Percentiles rank a stretch among this genome's conserved stretches.
phyloP scores from a whole-genome alignment of 2,113 vertebrate species.

The Propithecus coquereli region DNA sequence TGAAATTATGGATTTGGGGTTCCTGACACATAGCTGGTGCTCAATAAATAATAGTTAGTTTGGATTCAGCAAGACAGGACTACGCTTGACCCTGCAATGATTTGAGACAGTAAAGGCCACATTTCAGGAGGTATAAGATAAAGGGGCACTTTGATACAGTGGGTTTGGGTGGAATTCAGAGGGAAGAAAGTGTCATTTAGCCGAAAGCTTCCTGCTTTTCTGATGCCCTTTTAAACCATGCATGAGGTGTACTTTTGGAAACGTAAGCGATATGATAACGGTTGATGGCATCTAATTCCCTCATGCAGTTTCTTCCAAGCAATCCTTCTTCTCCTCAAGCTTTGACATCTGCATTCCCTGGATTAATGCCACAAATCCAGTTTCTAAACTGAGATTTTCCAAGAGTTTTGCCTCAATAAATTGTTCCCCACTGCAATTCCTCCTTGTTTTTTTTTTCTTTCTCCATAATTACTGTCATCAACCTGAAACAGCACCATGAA shows the following conservation, averaged over 20 bases:
- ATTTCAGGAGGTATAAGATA: neutral
- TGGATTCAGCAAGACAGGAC: neutral
- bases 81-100: neutral
- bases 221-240: neutral
- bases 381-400: neutral
- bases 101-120: neutral
- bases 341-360: conserved; percentile 31
- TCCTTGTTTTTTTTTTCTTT: neutral
- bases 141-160: neutral
- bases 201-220: neutral
- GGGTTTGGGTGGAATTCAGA: neutral
- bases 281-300: neutral
- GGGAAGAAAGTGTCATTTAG: neutral
- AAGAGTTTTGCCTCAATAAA: neutral
- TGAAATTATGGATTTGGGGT: neutral
- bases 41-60: neutral
- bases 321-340: neutral
- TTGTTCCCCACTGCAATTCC: neutral
- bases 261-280: neutral
- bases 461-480: neutral
- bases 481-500: neutral
- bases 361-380: neutral
- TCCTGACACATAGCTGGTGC: neutral
- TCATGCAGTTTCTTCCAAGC: neutral
- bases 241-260: neutral